phyloP scores from a whole-genome alignment of 2,113 vertebrate species.

The Poicephalus meyeri region DNA sequence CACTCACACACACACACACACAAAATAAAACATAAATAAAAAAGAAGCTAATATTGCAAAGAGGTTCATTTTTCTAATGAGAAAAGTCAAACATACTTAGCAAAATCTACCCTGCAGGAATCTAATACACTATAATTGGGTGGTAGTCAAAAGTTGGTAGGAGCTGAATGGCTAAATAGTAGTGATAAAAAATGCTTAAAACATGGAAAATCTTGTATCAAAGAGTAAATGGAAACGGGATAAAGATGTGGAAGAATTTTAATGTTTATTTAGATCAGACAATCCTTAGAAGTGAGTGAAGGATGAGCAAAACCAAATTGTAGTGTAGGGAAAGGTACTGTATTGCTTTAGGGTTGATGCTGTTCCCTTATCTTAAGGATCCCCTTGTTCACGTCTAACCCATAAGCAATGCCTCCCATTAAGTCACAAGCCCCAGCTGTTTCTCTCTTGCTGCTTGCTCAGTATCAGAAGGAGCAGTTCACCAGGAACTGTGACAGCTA shows the following conservation, averaged over 20 bases:
- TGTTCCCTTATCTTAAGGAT: not conserved
- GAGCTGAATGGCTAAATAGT: not conserved
- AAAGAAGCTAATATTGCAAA: not conserved
- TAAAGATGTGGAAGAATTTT: not conserved
- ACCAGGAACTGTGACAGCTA: not conserved
- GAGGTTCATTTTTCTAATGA: not conserved
- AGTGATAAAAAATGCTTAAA: not conserved
- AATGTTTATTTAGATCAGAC: not conserved
- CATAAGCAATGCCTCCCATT: not conserved
- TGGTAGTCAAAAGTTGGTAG: not conserved
- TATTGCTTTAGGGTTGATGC: not conserved
- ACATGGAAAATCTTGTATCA: not conserved
- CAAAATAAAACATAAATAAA: fast-evolving
- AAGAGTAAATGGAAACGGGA: not conserved
- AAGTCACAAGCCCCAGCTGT: not conserved
- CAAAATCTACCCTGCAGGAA: not conserved
- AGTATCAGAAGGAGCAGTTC: not conserved
- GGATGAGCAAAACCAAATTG: not conserved
- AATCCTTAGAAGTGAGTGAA: not conserved
- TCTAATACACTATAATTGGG: not conserved
- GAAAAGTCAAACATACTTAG: not conserved
- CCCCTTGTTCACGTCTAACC: not conserved
- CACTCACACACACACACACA: not conserved
- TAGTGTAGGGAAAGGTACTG: not conserved
- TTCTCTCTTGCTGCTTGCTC: not conserved